phyloP scores from a whole-genome alignment of 1,140 invertebrate genomes.

The Meteorus sp. region DNA sequence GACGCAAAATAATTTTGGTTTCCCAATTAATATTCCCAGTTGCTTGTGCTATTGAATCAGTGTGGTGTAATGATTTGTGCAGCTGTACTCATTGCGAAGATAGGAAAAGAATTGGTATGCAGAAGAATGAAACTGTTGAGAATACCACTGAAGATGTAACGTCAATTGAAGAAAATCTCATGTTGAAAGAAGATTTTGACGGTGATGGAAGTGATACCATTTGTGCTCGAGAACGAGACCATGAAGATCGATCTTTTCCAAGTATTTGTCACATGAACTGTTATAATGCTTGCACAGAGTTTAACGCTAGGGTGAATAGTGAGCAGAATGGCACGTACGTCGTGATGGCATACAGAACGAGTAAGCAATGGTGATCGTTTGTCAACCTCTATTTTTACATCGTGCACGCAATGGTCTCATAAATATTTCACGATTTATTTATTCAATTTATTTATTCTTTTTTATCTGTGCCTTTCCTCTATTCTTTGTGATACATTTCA shows the following conservation, averaged over 20 bases:
- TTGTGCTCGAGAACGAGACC: slow-evolving; percentile 47
- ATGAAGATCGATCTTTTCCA: slow-evolving; percentile 45
- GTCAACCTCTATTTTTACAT: slow-evolving; percentile 13
- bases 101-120: too few relatives aligned
- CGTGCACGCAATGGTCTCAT: slow-evolving; percentile 1
- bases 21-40: background rate
- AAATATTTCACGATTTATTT: slow-evolving; percentile 12
- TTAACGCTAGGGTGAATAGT: slow-evolving; percentile 28
- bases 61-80: slow-evolving; percentile 28
- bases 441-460: background rate
- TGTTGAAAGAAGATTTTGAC: slow-evolving; percentile 35
- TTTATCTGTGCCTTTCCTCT: background rate
- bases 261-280: slow-evolving; percentile 54
- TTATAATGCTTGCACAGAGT: slow-evolving; percentile 45
- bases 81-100: slow-evolving; percentile 46
- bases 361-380: slow-evolving; percentile 37
- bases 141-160: slow-evolving; percentile 4
- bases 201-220: slow-evolving; percentile 44
- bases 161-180: slow-evolving; percentile 7
- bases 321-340: slow-evolving; percentile 28
- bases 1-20: too few relatives aligned
- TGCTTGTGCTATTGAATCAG: background rate
- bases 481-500: too few relatives aligned
- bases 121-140: slow-evolving; percentile 23
- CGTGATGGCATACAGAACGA: slow-evolving; percentile 36